Evolutionary conservation across 1,140 invertebrate genomes (phyloP), one percentile per base, ranked within the genome.

Genomic region (Oedothorax gibbosus): DNA sequence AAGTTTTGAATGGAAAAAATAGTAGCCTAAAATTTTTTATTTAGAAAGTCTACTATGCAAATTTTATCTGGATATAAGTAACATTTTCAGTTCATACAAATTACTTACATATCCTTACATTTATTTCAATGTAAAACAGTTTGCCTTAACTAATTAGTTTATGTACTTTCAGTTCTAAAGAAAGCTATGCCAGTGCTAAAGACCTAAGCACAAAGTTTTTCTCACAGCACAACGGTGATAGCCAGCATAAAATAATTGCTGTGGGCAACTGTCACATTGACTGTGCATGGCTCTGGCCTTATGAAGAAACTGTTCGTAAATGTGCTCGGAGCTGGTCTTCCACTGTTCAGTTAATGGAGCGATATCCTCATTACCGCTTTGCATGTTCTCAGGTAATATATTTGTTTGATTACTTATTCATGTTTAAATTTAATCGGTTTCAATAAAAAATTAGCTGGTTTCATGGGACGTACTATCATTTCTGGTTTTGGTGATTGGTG

Each of bases 241-340:
- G 88, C 71, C 90, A 90, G 20, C 91, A 92, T 87, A 89, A 87
- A 7, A 86, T 92, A 15, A 87, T 91, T 87, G 91, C 92, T 7
- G 90, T 92, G 86, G 92, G 92, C n/a, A 91, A 92, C 88, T 91
- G 91, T 85, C 92, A 93, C 87, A 93, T 93, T 86, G 92, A 93
- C 86, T 90, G 91, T 73, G 92, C 92, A 2, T 92, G 92, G 92
- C 87, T 93, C 50, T 93, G 92, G 92, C 90, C 91, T 0, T 92
- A 92, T 89, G 91, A 89, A 79, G 92, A 92, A 88, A 92, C 92
- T 6, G 92, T 91, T 62, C 87, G 92, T 62, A 93, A 93, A 86
- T 92, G 91, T 89, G 92, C 91, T 2, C 86, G 92, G 9, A 91
- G 90, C 78, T 93, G 91, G 89, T 89, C 90, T 10, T 89, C 90